Evolutionary conservation across 2,797 vertebrate species (phyloP).

Genomic region (Eulemur mongoz): DNA sequence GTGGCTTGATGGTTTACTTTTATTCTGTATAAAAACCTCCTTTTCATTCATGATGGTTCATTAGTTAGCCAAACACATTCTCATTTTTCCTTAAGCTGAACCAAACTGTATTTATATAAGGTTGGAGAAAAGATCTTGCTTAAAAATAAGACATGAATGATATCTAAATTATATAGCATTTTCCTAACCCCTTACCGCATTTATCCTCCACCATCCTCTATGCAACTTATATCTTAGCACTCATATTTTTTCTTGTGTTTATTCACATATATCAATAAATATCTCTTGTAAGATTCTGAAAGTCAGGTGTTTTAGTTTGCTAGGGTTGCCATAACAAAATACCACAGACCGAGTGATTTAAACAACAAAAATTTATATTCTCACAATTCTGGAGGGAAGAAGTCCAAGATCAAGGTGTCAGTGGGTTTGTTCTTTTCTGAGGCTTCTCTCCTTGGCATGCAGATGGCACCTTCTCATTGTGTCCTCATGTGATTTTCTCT

Average conservation of each 20-base stretch:
- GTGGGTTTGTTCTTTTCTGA: background rate
- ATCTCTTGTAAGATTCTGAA: background rate
- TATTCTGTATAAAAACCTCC: background rate
- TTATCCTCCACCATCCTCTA: background rate
- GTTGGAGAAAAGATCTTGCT: background rate
- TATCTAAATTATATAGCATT: background rate
- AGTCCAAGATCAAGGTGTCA: background rate
- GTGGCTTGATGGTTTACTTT: background rate
- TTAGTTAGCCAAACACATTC: constrained; percentile 22
- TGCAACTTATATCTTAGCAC: background rate
- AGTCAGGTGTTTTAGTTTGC: background rate
- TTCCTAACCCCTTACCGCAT: background rate
- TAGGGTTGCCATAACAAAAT: background rate
- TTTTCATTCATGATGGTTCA: background rate
- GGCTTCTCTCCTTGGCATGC: background rate
- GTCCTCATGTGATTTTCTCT: background rate
- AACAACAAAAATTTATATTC: background rate
- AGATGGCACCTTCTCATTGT: background rate
- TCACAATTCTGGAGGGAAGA: background rate
- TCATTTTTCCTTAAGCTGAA: constrained; percentile 15
- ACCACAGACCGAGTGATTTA: background rate
- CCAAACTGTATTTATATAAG: background rate
- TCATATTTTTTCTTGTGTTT: background rate
- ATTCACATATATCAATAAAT: background rate
- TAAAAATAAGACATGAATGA: background rate